Conservation (phyloP, 2,888 invertebrate species). For the Epinotia demarniana region DNA sequence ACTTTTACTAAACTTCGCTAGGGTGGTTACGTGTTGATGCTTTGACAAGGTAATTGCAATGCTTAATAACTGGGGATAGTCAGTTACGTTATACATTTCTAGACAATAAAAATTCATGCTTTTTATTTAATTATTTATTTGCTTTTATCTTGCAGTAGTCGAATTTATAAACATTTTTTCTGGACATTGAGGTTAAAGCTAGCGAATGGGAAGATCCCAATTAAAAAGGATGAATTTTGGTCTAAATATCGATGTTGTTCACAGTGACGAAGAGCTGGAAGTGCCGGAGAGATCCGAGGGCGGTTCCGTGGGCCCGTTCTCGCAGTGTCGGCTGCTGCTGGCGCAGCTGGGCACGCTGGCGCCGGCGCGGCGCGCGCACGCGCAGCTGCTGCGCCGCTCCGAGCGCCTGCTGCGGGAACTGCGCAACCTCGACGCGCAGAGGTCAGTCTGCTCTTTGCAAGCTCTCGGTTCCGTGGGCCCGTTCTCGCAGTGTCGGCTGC, state of each 20-base stretch:
- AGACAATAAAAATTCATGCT: no score
- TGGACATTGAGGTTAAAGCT: no score
- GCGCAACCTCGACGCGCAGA: conserved; percentile 95
- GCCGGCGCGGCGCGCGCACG: conserved; percentile 93
- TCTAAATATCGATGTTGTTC: conserved; percentile 53
- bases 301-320: conserved; percentile 86
- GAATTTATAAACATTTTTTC: no score
- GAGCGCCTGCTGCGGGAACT: conserved; percentile 96
- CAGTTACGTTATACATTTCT: no score
- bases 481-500: conserved; percentile 93
- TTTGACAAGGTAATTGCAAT: no score
- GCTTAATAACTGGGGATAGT: no score
- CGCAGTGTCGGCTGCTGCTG: conserved; percentile 94
- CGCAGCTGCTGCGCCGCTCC: conserved; percentile 94
- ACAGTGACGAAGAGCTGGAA: conserved; percentile 77
- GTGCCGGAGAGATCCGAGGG: conserved; percentile 61
- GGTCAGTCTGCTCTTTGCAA: no score
- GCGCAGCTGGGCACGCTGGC: conserved; percentile 96
- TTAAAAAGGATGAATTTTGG: neutral
- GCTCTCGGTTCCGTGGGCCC: conserved; percentile 80
- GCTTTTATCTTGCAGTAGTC: no score
- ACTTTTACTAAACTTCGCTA: no score
- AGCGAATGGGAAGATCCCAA: no score
- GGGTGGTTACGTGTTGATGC: no score
- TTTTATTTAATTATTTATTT: no score